Percentiles rank a stretch among this genome's conserved stretches.
Evolutionary conservation across 2,888 invertebrate genomes (phyloP).

Genomic region (Sycophila texana): DNA sequence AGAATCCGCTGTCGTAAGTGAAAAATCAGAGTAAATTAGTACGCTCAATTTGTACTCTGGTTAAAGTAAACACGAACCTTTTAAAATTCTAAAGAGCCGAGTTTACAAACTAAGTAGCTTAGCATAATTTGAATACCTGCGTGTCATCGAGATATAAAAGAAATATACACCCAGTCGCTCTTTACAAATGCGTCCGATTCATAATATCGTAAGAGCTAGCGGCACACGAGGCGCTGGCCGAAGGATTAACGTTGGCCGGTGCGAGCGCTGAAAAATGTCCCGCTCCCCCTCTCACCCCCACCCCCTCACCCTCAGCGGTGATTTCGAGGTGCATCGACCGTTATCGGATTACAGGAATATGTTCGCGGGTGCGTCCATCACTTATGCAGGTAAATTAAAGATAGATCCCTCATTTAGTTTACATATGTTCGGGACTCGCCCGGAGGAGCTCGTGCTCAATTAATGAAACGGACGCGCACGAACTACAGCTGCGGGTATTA

Average conservation of each 20-base stretch:
- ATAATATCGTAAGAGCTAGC: no score
- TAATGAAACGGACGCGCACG: conserved; percentile 31
- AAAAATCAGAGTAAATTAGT: not conserved
- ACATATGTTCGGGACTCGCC: conserved; percentile 19
- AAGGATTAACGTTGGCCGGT: not conserved
- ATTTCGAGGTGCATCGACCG: not conserved
- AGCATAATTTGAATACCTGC: no score
- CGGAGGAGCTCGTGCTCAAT: conserved; percentile 30
- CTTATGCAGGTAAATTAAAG: conserved; percentile 46
- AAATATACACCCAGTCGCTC: no score
- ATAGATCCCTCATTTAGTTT: conserved; percentile 50
- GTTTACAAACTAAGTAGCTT: no score
- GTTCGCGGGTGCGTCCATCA: conserved; percentile 23
- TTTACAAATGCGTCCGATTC: no score
- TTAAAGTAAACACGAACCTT: no score
- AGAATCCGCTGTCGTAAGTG: not conserved
- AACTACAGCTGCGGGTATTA: conserved; percentile 46
- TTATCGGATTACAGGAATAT: conserved; percentile 39
- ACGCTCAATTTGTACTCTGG: no score
- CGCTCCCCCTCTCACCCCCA: no score
- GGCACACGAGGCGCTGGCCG: not conserved
- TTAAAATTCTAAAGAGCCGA: no score
- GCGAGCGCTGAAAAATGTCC: not conserved
- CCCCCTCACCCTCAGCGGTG: not conserved
- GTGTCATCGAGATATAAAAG: no score